Conservation (phyloP, 2,797 vertebrate genomes). For the Anniella stebbinsi region DNA sequence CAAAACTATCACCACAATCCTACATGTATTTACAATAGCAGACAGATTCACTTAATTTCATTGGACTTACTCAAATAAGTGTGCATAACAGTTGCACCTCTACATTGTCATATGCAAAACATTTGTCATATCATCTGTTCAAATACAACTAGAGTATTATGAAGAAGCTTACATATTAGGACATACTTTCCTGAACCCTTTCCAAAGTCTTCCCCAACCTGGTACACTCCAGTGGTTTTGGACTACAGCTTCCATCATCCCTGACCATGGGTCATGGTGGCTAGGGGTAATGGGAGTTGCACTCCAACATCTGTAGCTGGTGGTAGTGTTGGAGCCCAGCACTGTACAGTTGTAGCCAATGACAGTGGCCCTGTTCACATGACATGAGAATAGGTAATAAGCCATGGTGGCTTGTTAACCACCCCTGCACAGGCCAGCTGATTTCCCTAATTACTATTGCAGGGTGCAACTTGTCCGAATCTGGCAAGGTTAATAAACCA, state of each 20-base stretch:
- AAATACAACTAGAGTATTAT: slow-evolving; percentile 19
- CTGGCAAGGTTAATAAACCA: too few species aligned
- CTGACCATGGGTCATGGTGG: too few species aligned
- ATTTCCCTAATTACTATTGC: too few species aligned
- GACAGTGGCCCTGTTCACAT: too few species aligned
- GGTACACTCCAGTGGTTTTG: neutral
- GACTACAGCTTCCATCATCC: too few species aligned
- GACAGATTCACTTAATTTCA: neutral
- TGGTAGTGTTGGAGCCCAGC: neutral
- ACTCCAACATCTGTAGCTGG: neutral
- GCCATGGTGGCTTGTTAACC: too few species aligned
- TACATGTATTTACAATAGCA: neutral
- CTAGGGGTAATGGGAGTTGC: neutral
- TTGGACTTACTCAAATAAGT: neutral
- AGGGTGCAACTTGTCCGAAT: too few species aligned
- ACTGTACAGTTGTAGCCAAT: neutral
- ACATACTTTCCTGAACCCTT: neutral
- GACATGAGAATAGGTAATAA: too few species aligned
- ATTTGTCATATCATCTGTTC: neutral
- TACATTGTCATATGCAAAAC: slow-evolving; percentile 1
- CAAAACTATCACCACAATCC: too few species aligned
- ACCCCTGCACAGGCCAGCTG: too few species aligned
- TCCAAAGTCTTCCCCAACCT: neutral
- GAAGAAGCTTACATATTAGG: neutral
- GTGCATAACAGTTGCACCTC: neutral